These are phyloP conservation scores for Ariopsis seemanni DNA, from an alignment of 2,113 vertebrate species.

Conservation along the genomic window DNA sequence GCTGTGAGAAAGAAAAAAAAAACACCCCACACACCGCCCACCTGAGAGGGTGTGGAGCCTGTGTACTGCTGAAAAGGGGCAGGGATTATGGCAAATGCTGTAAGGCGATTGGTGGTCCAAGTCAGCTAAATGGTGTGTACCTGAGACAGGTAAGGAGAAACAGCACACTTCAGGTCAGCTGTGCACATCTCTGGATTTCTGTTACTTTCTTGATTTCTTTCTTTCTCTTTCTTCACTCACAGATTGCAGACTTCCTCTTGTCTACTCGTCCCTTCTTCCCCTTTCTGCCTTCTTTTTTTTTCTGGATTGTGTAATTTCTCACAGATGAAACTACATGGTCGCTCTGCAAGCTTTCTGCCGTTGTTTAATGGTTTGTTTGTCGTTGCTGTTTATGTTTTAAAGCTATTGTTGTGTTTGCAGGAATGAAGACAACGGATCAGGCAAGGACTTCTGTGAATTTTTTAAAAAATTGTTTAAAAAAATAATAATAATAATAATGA, in stretches of 20 bases:
- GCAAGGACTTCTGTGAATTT: not conserved
- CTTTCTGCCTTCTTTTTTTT: not conserved
- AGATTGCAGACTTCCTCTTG: slow-evolving; percentile 25
- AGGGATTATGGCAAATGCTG: slow-evolving; percentile 50
- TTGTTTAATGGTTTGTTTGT: not conserved
- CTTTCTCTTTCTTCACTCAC: slow-evolving; percentile 5
- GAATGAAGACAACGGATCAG: not conserved
- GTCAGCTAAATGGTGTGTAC: slow-evolving; percentile 70
- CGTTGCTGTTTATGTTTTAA: not conserved
- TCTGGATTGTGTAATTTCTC: not conserved
- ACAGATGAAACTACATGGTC: not conserved
- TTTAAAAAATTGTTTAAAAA: too few species aligned
- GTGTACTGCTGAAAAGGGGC: slow-evolving; percentile 48
- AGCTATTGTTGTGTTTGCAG: slow-evolving; percentile 3
- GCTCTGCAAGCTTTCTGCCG: not conserved
- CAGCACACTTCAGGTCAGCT: slow-evolving; percentile 48
- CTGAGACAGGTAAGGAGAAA: slow-evolving; percentile 68
- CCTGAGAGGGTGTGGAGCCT: slow-evolving; percentile 62
- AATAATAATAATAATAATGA: not conserved
- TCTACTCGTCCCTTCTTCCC: slow-evolving; percentile 4
- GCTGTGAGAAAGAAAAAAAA: not conserved
- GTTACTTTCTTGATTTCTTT: not conserved
- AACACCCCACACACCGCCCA: not conserved
- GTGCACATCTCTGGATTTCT: slow-evolving; percentile 56
- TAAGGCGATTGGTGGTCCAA: slow-evolving; percentile 66